A percentile compares a stretch with the other conserved stretches of the same genome.
Evolutionary conservation across 2,113 vertebrate species (phyloP).

Genomic region (Upupa epops): DNA sequence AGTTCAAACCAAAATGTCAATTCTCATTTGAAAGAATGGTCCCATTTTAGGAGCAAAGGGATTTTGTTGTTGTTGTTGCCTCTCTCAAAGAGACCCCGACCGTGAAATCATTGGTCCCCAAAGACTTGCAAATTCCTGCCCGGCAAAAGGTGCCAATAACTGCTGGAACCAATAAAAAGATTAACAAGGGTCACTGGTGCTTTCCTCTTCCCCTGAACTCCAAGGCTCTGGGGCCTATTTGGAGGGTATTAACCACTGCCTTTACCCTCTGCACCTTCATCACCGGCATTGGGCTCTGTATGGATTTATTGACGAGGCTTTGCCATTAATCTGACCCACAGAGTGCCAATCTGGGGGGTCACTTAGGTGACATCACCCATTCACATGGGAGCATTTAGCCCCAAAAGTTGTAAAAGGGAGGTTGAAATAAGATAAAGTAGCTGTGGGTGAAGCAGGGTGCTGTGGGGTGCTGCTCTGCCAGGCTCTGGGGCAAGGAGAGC

Average conservation of each 20-base stretch:
- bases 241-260: slow-evolving; percentile 61
- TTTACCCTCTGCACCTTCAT: slow-evolving; percentile 39
- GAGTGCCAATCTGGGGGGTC: slow-evolving; percentile 40
- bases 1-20: slow-evolving; percentile 73
- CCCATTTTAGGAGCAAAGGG: slow-evolving; percentile 47
- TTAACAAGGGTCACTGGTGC: slow-evolving; percentile 71
- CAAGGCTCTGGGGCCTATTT: slow-evolving; percentile 65
- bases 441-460: background rate
- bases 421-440: background rate
- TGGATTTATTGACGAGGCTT: slow-evolving; percentile 68
- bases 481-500: background rate
- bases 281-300: slow-evolving; percentile 18
- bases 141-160: slow-evolving; percentile 70
- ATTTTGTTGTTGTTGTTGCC: slow-evolving; percentile 10
- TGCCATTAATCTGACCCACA: slow-evolving; percentile 49
- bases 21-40: slow-evolving; percentile 73
- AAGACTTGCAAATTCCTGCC: slow-evolving; percentile 62
- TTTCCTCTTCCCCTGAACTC: slow-evolving; percentile 51
- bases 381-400: background rate
- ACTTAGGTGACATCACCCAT: slow-evolving; percentile 23
- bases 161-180: slow-evolving; percentile 65
- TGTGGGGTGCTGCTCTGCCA: background rate
- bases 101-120: slow-evolving; percentile 66
- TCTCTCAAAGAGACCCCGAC: slow-evolving; percentile 18
- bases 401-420: background rate